Conservation (phyloP, 1,140 invertebrate species). For the Cyclina sinensis region DNA sequence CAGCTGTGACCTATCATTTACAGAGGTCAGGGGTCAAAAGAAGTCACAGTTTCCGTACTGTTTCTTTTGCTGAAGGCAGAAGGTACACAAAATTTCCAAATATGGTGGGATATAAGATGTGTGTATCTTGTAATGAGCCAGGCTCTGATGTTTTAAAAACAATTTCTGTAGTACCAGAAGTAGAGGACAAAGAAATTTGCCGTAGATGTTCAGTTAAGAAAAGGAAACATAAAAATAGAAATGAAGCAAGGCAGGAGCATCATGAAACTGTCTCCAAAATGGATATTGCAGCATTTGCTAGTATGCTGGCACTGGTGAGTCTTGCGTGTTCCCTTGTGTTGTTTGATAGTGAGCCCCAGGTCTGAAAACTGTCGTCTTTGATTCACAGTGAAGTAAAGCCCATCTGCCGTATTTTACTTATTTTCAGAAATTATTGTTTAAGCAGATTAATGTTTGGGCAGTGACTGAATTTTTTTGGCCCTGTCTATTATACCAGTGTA, state of each 20-base stretch:
- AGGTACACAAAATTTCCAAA: conserved; percentile 65
- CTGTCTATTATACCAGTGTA: too few species aligned
- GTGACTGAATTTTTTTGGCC: too few species aligned
- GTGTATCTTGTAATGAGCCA: conserved; percentile 51
- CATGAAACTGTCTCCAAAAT: conserved; percentile 44
- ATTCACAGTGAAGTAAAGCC: too few species aligned
- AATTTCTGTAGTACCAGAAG: neutral
- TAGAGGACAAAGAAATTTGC: conserved; percentile 42
- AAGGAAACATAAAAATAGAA: conserved; percentile 38
- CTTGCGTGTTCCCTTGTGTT: neutral
- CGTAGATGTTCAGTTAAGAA: conserved; percentile 62
- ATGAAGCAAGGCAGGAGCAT: neutral
- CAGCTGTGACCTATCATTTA: neutral
- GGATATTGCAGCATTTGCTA: conserved; percentile 63
- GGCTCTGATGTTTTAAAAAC: conserved; percentile 44
- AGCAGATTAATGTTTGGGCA: too few species aligned
- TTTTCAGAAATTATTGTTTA: too few species aligned
- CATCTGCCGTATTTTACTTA: too few species aligned
- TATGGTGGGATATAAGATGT: conserved; percentile 72
- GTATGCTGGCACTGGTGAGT: conserved; percentile 73
- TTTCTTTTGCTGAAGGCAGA: conserved; percentile 29
- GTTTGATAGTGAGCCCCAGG: too few species aligned
- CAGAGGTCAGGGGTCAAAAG: conserved; percentile 37
- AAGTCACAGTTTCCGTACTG: conserved; percentile 17
- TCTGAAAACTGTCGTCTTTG: too few species aligned